Evolutionary conservation across 2,113 vertebrate species (phyloP), one percentile per base, ranked within the genome.

Genomic region (Vulpes ferrilata): DNA sequence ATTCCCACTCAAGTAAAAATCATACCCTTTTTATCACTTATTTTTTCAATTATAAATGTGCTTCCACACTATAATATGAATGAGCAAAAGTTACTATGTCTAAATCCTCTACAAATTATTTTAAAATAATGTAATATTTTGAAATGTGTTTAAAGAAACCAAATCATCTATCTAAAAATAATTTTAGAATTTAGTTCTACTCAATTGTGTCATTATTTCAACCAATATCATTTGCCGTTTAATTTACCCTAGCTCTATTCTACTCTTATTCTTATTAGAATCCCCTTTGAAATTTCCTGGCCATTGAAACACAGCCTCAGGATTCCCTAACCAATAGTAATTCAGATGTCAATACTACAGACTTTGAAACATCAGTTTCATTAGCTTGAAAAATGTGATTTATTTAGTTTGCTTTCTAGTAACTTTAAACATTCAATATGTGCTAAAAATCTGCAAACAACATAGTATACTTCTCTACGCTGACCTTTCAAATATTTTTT

Each of bases 201-300:
- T 84, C 69, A 69, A 27, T 76, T 89, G 62, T 93, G 82, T 43
- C 48, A 78, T 73, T 62, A 88, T 71, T 96, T 79, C 74, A 92
- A 73, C 7, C 38, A 73, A 19, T 25, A 87, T 89, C 53, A 86
- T 87, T 51, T 89, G 16, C 2, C 15, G 79, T 12, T 85, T 94
- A 71, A 92, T 92, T 88, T 82, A 25, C 3, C 53, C 27, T 30
- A 35, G 16, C 55, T 88, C 30, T 81, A 20, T 81, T 57, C 88
- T 69, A 30, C 32, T 76, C 30, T 89, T n/a, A 22, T 82, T 87
- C 32, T 51, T 53, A 27, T 79, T 92, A 80, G 38, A 78, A 71
- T 64, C 92, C 57, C 23, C 35, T 78, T 92, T 95, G 79, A 94
- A 65, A 55, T 78, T 71, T 84, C 19, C 60, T 87, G 80, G 32